These are phyloP conservation scores for Emydoidea blandingii DNA, from an alignment of 2,797 vertebrate species.

Conservation along the genomic window DNA sequence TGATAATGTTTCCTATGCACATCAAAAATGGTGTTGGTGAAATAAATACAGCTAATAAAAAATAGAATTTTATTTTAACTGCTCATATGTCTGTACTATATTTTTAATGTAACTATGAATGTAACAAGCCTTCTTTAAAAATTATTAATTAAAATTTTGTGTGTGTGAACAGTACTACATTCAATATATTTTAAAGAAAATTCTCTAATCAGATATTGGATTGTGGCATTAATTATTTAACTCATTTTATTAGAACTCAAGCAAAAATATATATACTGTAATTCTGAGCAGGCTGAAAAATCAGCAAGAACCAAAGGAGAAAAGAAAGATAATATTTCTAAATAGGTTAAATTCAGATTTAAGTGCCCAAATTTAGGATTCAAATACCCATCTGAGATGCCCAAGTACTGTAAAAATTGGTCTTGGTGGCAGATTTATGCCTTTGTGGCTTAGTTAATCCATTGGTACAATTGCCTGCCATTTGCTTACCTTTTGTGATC, in stretches of 20 bases:
- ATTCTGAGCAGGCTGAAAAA: conserved; percentile 57
- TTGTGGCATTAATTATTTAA: conserved; percentile 75
- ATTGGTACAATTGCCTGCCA: neutral
- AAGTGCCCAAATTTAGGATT: neutral
- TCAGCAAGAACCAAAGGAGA: conserved; percentile 31
- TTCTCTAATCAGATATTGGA: conserved; percentile 76
- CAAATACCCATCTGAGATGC: neutral
- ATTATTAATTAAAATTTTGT: conserved; percentile 74
- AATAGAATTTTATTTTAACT: conserved; percentile 35
- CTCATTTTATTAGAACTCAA: conserved; percentile 69
- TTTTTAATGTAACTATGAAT: conserved; percentile 44
- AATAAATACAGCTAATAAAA: conserved; percentile 47
- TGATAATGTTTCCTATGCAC: conserved; percentile 17
- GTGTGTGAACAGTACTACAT: conserved; percentile 40
- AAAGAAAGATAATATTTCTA: conserved; percentile 27
- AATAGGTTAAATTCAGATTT: neutral
- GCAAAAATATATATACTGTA: conserved; percentile 8
- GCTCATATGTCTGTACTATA: conserved; percentile 7
- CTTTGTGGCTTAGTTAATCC: neutral
- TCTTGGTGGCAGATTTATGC: neutral
- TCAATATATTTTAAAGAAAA: conserved; percentile 50
- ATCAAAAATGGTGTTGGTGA: conserved; percentile 39
- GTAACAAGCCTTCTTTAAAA: conserved; percentile 60
- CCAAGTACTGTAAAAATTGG: neutral
- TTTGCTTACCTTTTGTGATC: conserved; percentile 28